Evolutionary conservation across 2,113 vertebrate genomes (phyloP), one percentile per base, ranked within the genome.

Genomic region (Ramphastos sulfuratus): DNA sequence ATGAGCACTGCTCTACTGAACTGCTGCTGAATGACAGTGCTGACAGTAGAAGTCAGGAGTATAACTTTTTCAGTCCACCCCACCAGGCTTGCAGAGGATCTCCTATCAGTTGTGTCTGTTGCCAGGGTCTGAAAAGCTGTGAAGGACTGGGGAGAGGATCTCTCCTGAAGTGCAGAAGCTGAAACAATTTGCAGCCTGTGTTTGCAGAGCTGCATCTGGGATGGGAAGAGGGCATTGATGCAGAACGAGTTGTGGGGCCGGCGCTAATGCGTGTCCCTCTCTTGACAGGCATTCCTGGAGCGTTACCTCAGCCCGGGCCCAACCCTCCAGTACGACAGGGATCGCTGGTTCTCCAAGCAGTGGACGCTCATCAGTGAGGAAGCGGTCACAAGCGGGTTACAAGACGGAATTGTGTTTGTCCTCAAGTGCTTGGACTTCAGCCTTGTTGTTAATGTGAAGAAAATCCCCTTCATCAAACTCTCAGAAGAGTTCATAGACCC

Each of bases 401-500:
- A 90, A 58, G 98, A 98, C 0, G 97, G 97, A 30, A 10, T 94
- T 7, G 96, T 98, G 50, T 98, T 98, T 23, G 96, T 98, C 88
- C 97, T 98, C 48, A 98, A 98, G 80, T 98, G 98, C 93, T 96
- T 98, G 93, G 98, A 98, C 97, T 97, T 98, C 96, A 98, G 97
- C 95, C 98, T 98, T 61, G 97, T 98, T 23, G 95, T 98, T 93
- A 98, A 93, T 96, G 98, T 98, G 97, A 98, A 98, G 97, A 98
- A 97, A 94, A 98, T 98, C n/a, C 98, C 98, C 19, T 98, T 98
- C 94, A 97, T 98, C 82, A 97, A 98, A 42, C 98, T 98, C 89
- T 98, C 97, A 0, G 98, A 98, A 80, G 98, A 98, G 92, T 98
- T 98, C 96, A 95, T 98, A 94, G 98, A 98, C 93, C 97, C 98